These are phyloP conservation scores for Centroberyx gerrardi DNA, from an alignment of 2,797 vertebrate genomes.

Conservation along the genomic window DNA sequence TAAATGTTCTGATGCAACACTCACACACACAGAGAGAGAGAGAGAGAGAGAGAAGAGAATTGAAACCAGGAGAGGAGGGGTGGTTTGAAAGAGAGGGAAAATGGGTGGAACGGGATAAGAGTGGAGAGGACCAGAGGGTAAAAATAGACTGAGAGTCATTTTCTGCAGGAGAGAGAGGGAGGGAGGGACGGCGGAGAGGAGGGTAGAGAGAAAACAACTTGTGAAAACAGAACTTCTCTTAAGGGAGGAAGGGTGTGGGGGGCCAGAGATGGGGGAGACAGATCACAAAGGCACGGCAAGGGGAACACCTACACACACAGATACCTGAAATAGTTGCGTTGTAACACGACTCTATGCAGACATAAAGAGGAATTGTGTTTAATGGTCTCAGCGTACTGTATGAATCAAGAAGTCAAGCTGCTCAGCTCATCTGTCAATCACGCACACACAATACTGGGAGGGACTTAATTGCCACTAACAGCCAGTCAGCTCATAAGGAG, in stretches of 20 bases:
- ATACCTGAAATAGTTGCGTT: conserved; percentile 15
- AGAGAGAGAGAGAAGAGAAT: conserved; percentile 25
- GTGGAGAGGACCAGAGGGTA: conserved; percentile 77
- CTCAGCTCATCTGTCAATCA: conserved; percentile 52
- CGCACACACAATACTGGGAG: conserved; percentile 72
- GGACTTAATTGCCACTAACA: conserved; percentile 54
- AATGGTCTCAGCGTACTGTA: conserved; percentile 27
- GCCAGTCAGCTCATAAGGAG: conserved; percentile 64
- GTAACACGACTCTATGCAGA: conserved; percentile 6
- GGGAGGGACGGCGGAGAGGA: conserved; percentile 54
- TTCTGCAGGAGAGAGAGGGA: conserved; percentile 76
- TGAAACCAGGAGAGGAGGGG: conserved; percentile 64
- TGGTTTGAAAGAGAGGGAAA: conserved; percentile 81
- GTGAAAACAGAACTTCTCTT: conserved; percentile 84
- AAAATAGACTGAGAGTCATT: conserved; percentile 83
- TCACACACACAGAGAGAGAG: not conserved
- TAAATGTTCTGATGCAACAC: conserved; percentile 58
- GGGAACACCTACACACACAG: conserved; percentile 34
- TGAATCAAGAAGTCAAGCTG: conserved; percentile 60
- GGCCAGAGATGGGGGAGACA: conserved; percentile 51
- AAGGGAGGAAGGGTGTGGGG: conserved; percentile 68
- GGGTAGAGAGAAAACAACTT: conserved; percentile 83
- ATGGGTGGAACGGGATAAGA: conserved; percentile 82
- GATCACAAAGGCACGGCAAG: conserved; percentile 29
- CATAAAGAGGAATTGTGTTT: not conserved